Conservation (phyloP, 1,140 invertebrate species). For the Drosophila setifemur region DNA sequence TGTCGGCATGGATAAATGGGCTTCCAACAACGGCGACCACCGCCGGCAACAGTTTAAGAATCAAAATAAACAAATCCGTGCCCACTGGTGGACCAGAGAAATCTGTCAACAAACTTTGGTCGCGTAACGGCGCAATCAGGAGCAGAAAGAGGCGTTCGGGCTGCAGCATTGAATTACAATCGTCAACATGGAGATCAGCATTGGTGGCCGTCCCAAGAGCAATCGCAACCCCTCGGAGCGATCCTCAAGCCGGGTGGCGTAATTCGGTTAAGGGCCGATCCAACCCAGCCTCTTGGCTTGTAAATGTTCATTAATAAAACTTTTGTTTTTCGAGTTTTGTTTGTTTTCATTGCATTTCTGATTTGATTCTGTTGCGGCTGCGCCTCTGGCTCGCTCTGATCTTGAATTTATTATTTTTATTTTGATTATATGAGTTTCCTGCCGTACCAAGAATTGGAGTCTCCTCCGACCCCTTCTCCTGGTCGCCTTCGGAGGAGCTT, state of each 20-base stretch:
- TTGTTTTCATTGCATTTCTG: conserved; percentile 48
- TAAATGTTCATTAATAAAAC: conserved; percentile 33
- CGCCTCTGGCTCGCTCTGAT: conserved; percentile 10
- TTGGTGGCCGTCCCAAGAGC: too few species aligned
- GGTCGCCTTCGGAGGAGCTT: conserved; percentile 21
- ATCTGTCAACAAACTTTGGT: conserved; percentile 65
- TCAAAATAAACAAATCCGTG: conserved; percentile 36
- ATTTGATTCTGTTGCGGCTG: background rate
- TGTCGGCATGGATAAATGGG: conserved; percentile 62
- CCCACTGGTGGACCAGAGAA: background rate
- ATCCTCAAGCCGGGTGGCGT: conserved; percentile 22
- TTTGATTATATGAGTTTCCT: conserved; percentile 58
- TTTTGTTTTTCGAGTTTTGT: conserved; percentile 32
- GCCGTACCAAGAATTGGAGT: conserved; percentile 47
- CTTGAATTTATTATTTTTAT: conserved; percentile 21
- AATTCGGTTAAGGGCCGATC: conserved; percentile 62
- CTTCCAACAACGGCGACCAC: conserved; percentile 25
- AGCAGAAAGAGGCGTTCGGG: conserved; percentile 6
- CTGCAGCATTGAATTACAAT: conserved; percentile 53
- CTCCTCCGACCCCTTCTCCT: background rate
- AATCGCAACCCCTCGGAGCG: conserved; percentile 1
- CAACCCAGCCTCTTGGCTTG: background rate
- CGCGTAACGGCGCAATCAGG: conserved; percentile 39
- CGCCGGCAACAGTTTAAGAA: conserved; percentile 61
- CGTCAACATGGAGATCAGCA: conserved; percentile 28